phyloP scores from a whole-genome alignment of 2,888 invertebrate genomes.

The Diaprepes abbreviatus region DNA sequence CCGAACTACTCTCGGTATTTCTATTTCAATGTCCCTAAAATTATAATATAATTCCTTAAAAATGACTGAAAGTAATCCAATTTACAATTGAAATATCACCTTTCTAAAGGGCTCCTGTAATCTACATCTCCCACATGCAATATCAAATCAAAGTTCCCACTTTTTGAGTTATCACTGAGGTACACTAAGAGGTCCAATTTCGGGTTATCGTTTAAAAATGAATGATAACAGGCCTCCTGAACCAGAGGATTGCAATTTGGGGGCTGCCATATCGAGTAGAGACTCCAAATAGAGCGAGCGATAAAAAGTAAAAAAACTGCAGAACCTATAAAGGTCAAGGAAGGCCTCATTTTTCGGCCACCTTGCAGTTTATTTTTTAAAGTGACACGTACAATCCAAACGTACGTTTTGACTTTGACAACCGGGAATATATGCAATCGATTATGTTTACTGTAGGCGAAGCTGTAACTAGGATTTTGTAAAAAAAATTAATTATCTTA shows the following conservation, averaged over 20 bases:
- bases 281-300: conserved; percentile 81
- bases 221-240: conserved; percentile 77
- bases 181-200: conserved; percentile 79
- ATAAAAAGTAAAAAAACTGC: conserved; percentile 79
- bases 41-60: neutral
- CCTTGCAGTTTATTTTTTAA: neutral
- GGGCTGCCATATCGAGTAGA: conserved; percentile 80
- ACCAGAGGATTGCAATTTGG: conserved; percentile 73
- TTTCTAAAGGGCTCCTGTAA: conserved; percentile 72
- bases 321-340: conserved; percentile 35
- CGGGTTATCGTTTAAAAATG: conserved; percentile 78
- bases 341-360: conserved; percentile 33
- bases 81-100: conserved; percentile 63
- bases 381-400: conserved; percentile 20
- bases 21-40: conserved; percentile 75
- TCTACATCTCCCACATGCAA: conserved; percentile 76
- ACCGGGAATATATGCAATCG: neutral
- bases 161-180: conserved; percentile 71
- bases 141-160: conserved; percentile 72
- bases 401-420: conserved; percentile 5
- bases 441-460: neutral
- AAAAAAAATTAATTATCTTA: no score
- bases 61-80: neutral
- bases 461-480: neutral
- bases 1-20: conserved; percentile 80